A percentile compares a stretch with the other conserved stretches of the same genome.
phyloP scores from a whole-genome alignment of 2,888 invertebrate genomes.

The Lepidocyrtinus sp. region DNA sequence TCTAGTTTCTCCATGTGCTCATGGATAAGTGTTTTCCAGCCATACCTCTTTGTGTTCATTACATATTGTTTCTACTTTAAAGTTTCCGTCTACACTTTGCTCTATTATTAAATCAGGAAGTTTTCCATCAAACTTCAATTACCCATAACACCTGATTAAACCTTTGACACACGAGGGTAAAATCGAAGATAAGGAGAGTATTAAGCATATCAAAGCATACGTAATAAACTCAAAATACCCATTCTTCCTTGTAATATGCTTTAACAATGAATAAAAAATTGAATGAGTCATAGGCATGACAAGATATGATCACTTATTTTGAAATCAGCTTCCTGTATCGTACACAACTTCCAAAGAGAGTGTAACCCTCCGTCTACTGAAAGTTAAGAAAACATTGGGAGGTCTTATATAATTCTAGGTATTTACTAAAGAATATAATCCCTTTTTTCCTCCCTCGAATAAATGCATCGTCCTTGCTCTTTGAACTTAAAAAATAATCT shows the following conservation, averaged over 20 bases:
- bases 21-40: no score
- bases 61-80: no score
- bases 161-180: background rate
- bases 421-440: conserved; percentile 6
- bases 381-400: background rate
- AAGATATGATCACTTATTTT: background rate
- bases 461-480: conserved; percentile 7
- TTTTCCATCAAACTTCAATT: conserved; percentile 39
- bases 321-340: background rate
- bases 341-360: no score
- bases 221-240: no score
- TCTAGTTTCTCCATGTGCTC: no score
- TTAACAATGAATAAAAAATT: background rate
- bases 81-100: background rate
- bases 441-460: conserved; percentile 5
- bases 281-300: conserved; percentile 12
- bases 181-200: background rate
- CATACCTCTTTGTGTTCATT: no score
- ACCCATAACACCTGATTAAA: conserved; percentile 15
- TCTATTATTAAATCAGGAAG: conserved; percentile 31
- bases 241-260: background rate
- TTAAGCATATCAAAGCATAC: background rate
- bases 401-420: background rate
- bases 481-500: conserved; percentile 16
- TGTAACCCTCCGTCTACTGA: no score